Evolutionary conservation across 2,888 invertebrate genomes (phyloP), one percentile per base, ranked within the genome.

Genomic region (Melieria omissa): DNA sequence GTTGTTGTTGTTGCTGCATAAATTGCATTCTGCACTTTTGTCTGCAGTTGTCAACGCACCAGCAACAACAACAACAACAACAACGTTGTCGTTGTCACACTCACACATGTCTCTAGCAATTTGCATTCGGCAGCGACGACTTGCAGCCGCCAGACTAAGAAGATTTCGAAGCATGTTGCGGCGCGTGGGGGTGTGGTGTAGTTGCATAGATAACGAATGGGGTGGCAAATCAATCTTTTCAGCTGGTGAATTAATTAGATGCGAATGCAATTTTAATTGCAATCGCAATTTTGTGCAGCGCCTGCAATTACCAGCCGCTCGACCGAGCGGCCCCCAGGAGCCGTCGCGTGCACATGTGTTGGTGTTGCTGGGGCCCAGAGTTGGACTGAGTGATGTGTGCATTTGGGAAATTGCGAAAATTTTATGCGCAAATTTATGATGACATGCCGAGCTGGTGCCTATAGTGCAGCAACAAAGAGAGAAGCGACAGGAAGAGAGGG

Each of bases 231-330:
- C 76, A 77, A 77, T 77, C 76, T 74, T 76, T 79, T 83, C 81
- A 49, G 65, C 78, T 82, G 84, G 83, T 81, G 81, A 83, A 85
- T 84, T 85, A 84, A 85, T 84, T 85, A 85, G 82, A 84, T 84
- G 84, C 84, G 85, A 84, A 85, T 85, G 85, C 84, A 84, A 84
- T 85, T 85, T 84, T 84, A 85, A 84, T 84, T 84, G 83, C 81
- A 81, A 62, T 57, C 64, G 57, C 67, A 67, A 67, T 67, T 29
- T 29, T 29, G 29, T 3, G 29, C 29, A n/a, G 52, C 52, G n/a
- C 12, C 41, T 61, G 44, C 61, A 71, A 71, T 60, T 65, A 60
- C 65, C 49, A 65, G 29, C 29, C 29, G 29, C 29, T 29, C 29
- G 29, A 29, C 29, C 29, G 29, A 2, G 29, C 29, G 29, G 29